These are phyloP conservation scores for Ctenicera cuprea DNA, from an alignment of 2,888 invertebrate genomes.

Conservation along the genomic window DNA sequence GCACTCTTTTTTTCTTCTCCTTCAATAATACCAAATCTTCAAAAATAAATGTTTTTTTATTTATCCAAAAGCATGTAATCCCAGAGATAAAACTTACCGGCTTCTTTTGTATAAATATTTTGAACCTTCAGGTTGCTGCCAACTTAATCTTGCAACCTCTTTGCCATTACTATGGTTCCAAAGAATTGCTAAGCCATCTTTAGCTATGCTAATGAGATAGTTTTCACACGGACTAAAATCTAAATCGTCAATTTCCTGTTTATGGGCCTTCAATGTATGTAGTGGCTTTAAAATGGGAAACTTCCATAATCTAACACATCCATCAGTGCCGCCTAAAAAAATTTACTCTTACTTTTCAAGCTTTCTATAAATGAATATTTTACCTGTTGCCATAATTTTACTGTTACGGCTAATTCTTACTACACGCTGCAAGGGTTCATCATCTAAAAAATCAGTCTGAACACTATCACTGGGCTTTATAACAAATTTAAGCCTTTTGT, in stretches of 20 bases:
- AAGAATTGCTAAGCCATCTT: conserved; percentile 88
- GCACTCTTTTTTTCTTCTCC: conserved; percentile 79
- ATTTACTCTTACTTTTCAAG: too few species aligned
- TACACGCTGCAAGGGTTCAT: conserved; percentile 91
- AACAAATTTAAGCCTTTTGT: conserved; percentile 81
- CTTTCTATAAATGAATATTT: conserved; percentile 1
- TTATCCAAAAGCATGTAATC: background rate
- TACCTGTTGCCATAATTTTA: conserved; percentile 88
- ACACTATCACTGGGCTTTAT: conserved; percentile 87
- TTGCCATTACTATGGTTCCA: conserved; percentile 84
- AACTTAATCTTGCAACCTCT: conserved; percentile 82
- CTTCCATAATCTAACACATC: conserved; percentile 90
- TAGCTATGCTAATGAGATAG: conserved; percentile 88
- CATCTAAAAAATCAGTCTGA: conserved; percentile 87
- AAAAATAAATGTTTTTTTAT: conserved; percentile 47
- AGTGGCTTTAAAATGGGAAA: conserved; percentile 87
- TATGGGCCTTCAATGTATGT: conserved; percentile 85
- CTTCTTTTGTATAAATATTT: conserved; percentile 91
- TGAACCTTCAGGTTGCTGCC: conserved; percentile 84
- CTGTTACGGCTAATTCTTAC: conserved; percentile 82
- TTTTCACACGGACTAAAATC: conserved; percentile 90
- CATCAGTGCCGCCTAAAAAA: conserved; percentile 85
- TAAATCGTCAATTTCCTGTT: conserved; percentile 94
- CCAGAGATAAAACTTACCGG: conserved; percentile 75
- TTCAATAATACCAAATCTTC: conserved; percentile 83